Base-by-base conservation (phyloP, 2,113 vertebrate species). In the Ploceus nigricollis region DNA sequence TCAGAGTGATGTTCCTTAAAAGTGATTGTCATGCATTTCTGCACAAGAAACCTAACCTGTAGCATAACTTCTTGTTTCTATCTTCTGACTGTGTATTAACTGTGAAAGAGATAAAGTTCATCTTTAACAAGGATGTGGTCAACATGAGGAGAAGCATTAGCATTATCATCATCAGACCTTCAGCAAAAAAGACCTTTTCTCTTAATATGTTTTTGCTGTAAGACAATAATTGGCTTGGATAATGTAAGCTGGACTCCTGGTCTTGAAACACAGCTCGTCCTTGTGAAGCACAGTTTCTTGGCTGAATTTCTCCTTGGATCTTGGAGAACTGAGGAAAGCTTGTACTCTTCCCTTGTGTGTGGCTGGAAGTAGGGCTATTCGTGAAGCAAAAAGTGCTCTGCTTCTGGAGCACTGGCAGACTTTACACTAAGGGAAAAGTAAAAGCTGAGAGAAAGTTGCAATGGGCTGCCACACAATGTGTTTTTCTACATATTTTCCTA, bases 341-440 rank as follows among this genome's bases (percentile, higher is more conserved):
- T 78, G 25, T 54, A 40, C 35, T 47, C 9, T 7, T 69, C n/a
- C 9, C 22, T 44, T 84, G 7, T 0, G 0, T 47, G 22, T 35
- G 24, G 10, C 11, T 9, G 11, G 14, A 86, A 48, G 15, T 12
- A 61, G 13, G 39, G 37, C 30, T 87, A 60, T 76, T 66, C 31
- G 5, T 30, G 18, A 40, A 47, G 42, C n/a, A 87, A 69, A 30
- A 47, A 88, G 13, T 33, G 51, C 19, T 82, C n/a, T 76, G 30
- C 31, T 63, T n/a, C 73, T 79, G 68, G 31, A 54, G 22, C n/a
- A 68, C 60, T 53, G 39, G 18, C 45, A 66, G 50, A 33, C 42
- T 76, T 77, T 50, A 39, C 20, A 12, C 13, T 47, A 13, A 21
- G 15, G 37, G 18, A 63, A 24, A 70, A 54, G 19, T 39, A 63